Evolutionary conservation across 1,140 invertebrate genomes (phyloP).

Genomic region (Drosophila persimilis): DNA sequence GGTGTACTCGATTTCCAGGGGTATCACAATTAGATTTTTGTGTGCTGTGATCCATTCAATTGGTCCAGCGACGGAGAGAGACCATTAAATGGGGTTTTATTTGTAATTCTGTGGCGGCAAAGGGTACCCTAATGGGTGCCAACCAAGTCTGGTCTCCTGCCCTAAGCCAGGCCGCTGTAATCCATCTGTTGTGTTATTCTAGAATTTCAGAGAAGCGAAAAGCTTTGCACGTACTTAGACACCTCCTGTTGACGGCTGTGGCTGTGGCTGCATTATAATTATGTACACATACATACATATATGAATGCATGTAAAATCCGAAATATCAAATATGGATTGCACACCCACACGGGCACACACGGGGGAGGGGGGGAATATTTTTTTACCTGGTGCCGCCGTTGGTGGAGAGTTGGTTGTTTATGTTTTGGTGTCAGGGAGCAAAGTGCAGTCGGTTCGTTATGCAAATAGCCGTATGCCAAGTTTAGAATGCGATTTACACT

Average conservation of each 20-base stretch:
- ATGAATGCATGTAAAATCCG: constrained; percentile 44
- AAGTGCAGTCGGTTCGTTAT: constrained; percentile 59
- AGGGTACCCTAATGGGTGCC: background rate
- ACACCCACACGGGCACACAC: background rate
- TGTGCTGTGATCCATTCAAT: no score
- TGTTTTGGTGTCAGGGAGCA: constrained; percentile 72
- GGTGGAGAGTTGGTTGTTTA: constrained; percentile 48
- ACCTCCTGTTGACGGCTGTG: constrained; percentile 18
- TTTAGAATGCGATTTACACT: constrained; percentile 53
- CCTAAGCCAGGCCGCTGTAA: constrained; percentile 6
- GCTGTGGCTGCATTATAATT: constrained; percentile 52
- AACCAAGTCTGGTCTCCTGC: background rate
- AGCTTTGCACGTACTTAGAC: constrained; percentile 38
- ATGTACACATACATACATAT: constrained; percentile 18
- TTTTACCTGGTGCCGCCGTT: constrained; percentile 25
- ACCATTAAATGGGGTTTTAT: no score
- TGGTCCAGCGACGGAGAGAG: no score
- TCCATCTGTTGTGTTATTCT: no score
- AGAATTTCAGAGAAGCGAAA: background rate
- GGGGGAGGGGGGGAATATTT: background rate
- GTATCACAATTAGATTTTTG: background rate
- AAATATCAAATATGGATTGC: constrained; percentile 51
- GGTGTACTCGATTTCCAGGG: constrained; percentile 1
- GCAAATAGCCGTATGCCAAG: constrained; percentile 68
- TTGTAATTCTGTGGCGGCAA: no score